phyloP scores from a whole-genome alignment of 2,113 vertebrate genomes.

The Apteryx owenii region DNA sequence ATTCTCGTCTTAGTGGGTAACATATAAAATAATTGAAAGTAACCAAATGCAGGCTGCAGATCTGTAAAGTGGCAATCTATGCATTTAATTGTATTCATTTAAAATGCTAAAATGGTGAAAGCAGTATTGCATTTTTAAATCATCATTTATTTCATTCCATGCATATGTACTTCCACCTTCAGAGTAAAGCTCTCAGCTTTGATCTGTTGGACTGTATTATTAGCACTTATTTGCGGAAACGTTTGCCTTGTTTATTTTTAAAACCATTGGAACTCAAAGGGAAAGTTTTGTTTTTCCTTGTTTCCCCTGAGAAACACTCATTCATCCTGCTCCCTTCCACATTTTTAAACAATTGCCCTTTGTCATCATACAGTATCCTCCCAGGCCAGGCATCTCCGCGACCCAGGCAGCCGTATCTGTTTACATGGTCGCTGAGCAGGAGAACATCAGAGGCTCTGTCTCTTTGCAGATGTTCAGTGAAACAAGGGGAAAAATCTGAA shows the following conservation, averaged over 20 bases:
- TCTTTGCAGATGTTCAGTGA: background rate
- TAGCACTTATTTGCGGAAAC: slow-evolving; percentile 1
- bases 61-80: background rate
- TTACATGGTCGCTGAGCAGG: background rate
- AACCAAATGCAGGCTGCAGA: background rate
- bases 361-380: background rate
- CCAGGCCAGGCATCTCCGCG: background rate
- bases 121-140: background rate
- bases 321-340: rapidly evolving
- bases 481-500: background rate
- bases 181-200: background rate
- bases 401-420: background rate
- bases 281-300: slow-evolving; percentile 17
- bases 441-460: background rate
- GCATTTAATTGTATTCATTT: background rate
- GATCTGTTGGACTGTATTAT: background rate
- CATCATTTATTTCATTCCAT: background rate
- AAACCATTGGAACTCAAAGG: background rate
- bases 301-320: slow-evolving; percentile 2
- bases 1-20: background rate
- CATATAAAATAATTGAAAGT: background rate
- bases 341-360: background rate
- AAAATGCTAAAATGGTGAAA: background rate
- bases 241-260: slow-evolving; percentile 39
- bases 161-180: background rate